phyloP scores from a whole-genome alignment of 2,797 vertebrate genomes.

The Pipistrellus pygmaeus region DNA sequence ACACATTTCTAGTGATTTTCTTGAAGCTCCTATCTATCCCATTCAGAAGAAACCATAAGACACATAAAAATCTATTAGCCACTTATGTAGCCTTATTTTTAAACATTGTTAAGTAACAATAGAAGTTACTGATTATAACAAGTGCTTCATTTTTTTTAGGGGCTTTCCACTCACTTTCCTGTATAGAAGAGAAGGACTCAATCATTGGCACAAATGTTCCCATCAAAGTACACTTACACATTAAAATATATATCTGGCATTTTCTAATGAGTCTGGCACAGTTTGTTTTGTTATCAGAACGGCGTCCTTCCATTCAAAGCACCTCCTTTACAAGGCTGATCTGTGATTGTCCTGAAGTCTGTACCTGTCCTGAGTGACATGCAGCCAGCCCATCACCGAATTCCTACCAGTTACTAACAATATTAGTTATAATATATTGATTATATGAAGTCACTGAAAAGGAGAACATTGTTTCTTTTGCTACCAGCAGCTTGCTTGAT shows the following conservation, averaged over 20 bases:
- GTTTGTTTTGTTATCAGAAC: not conserved
- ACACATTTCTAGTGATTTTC: not conserved
- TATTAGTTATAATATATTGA: too few species aligned
- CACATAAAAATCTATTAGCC: not conserved
- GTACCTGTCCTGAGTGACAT: not conserved
- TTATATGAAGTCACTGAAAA: not conserved
- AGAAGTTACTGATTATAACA: not conserved
- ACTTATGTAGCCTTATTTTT: not conserved
- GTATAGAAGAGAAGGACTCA: not conserved
- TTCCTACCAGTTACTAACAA: not conserved
- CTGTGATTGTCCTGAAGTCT: not conserved
- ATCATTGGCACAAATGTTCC: not conserved
- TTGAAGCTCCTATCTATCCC: not conserved
- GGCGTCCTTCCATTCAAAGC: not conserved
- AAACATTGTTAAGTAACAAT: not conserved
- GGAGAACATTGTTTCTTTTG: not conserved
- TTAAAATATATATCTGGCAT: not conserved
- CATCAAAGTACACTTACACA: not conserved
- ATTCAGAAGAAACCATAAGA: constrained; percentile 24
- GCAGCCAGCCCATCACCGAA: not conserved
- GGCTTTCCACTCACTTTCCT: not conserved
- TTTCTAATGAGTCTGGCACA: not conserved
- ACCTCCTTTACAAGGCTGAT: not conserved
- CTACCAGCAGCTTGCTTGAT: not conserved
- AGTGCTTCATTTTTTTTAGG: not conserved